A percentile compares a stretch with the other conserved stretches of the same genome.
These are phyloP conservation scores for Drymodes brunneopygia DNA, from an alignment of 2,113 vertebrate species.

Conservation along the genomic window DNA sequence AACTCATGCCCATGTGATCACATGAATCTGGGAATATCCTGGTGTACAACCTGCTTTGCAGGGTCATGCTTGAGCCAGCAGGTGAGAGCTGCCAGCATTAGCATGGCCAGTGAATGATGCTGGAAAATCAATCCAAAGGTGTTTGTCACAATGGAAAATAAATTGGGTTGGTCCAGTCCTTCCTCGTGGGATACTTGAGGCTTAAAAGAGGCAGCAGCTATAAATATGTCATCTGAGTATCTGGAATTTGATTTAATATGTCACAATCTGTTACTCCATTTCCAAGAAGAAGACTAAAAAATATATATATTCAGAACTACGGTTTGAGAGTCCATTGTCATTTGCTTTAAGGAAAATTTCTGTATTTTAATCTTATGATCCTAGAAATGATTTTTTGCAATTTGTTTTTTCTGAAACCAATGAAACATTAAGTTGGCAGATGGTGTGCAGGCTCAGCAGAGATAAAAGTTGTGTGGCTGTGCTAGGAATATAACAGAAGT, in stretches of 20 bases:
- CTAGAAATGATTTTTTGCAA: slow-evolving; percentile 34
- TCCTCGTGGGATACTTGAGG: neutral
- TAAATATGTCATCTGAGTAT: slow-evolving; percentile 4
- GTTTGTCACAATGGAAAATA: neutral
- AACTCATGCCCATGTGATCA: neutral
- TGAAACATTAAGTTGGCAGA: slow-evolving; percentile 58
- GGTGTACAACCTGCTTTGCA: neutral
- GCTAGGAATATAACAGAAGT: slow-evolving; percentile 31
- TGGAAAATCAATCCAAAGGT: neutral
- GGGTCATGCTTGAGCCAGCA: fast-evolving
- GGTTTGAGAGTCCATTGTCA: neutral
- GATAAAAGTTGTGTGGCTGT: slow-evolving; percentile 24
- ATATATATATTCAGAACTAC: neutral
- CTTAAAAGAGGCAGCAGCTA: slow-evolving; percentile 20
- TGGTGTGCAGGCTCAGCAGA: slow-evolving; percentile 32
- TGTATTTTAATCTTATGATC: slow-evolving; percentile 15
- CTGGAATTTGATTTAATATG: slow-evolving; percentile 29
- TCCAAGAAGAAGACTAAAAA: neutral
- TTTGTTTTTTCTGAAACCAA: slow-evolving; percentile 18
- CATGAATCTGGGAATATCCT: neutral
- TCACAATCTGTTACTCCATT: slow-evolving; percentile 28
- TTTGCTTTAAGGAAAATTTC: slow-evolving; percentile 32
- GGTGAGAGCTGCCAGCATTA: neutral
- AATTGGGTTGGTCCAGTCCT: neutral
- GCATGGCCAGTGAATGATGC: neutral